Evolutionary conservation across 1,140 invertebrate genomes (phyloP).

Genomic region (Aphis craccivora): DNA sequence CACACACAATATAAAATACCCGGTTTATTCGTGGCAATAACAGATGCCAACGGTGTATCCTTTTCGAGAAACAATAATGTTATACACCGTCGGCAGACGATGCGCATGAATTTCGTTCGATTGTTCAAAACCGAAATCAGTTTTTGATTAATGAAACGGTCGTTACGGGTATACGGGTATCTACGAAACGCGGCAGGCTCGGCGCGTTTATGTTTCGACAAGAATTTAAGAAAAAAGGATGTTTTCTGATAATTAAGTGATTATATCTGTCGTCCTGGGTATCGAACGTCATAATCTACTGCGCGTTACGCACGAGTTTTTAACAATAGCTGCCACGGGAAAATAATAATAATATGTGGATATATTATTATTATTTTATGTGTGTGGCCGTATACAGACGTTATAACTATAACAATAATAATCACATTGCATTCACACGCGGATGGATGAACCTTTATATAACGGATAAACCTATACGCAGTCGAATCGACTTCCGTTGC

Average conservation of each 20-base stretch:
- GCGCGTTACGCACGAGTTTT: slow-evolving; percentile 42
- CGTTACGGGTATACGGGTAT: background rate
- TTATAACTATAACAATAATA: background rate
- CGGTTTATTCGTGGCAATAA: background rate
- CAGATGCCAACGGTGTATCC: background rate
- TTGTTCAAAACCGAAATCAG: slow-evolving; percentile 30
- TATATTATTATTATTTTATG: background rate
- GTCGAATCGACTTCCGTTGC: background rate
- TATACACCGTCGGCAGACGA: background rate
- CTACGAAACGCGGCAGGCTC: background rate
- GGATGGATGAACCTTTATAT: background rate
- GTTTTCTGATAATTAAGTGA: slow-evolving; percentile 36
- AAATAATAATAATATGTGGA: background rate
- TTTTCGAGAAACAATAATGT: background rate
- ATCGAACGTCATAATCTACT: slow-evolving; percentile 18
- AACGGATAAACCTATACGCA: background rate
- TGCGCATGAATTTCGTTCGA: slow-evolving; percentile 9
- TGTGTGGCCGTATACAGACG: background rate
- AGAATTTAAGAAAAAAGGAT: background rate
- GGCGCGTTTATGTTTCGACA: background rate
- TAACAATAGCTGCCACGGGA: slow-evolving; percentile 22
- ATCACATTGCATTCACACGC: background rate
- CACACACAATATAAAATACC: background rate
- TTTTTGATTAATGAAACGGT: slow-evolving; percentile 31
- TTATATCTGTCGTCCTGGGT: background rate